Evolutionary conservation across 2,113 vertebrate species (phyloP), one percentile per base, ranked within the genome.

Genomic region (Cranoglanis bouderius): DNA sequence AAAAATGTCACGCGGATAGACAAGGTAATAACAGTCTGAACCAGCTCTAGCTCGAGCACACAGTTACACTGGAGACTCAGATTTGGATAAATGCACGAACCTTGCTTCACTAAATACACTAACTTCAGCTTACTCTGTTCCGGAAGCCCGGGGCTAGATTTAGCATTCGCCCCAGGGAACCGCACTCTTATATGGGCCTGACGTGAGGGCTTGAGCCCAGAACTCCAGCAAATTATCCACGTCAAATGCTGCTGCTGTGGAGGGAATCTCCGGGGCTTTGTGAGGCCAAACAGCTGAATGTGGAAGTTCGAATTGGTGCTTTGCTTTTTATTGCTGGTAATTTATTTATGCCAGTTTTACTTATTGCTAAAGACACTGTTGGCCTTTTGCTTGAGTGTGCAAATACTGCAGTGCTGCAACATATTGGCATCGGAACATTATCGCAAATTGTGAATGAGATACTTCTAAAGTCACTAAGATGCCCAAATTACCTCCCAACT

Each of bases 151-250:
- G 24, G 40, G 82, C 63, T 72, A 16, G 29, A 70, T 85, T 70
- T 85, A 40, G 84, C n/a, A 5, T 16, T 55, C 3, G 19, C 65
- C 29, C 35, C 46, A 72, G 84, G 32, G 84, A 72, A 21, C 61
- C 12, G 40, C 40, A 19, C 83, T 67, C 49, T 55, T 53, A 72
- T 4, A 26, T 72, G 65, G 29, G 40, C 46, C 63, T 38, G 84
- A 24, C n/a, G 18, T 29, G 2, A 85, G 65, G 67, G 84, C 43
- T 72, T 55, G n/a, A 70, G 43, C 84, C n/a, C 29, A 49, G 59
- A 46, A 85, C 49, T 85, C 24, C 5, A 19, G 65, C 49, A 74
- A 85, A 85, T 85, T 55, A 74, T 51, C 67, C 18, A 40, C 29
- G 10, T 72, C n/a, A 55, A 55, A 21, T 8, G 49, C n/a, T 85